These are phyloP conservation scores for Melanotus villosus DNA, from an alignment of 2,888 invertebrate genomes.

Conservation along the genomic window DNA sequence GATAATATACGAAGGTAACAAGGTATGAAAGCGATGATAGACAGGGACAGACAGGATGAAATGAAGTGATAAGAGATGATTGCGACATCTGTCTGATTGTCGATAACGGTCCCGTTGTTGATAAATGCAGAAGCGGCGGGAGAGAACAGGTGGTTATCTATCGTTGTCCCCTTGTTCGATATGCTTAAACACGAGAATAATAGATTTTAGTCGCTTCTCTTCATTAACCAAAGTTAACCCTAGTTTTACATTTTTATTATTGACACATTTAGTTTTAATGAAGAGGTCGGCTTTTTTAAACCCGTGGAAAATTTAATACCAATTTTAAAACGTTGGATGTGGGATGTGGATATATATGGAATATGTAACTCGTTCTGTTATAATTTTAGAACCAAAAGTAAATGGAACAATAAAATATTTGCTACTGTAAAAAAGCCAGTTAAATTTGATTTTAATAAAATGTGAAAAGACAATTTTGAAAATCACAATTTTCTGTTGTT, in stretches of 20 bases:
- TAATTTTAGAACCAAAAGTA: too few relatives aligned
- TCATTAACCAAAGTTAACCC: slow-evolving; percentile 10
- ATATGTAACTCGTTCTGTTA: too few relatives aligned
- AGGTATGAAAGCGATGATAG: slow-evolving; percentile 11
- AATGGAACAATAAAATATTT: too few relatives aligned
- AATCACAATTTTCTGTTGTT: too few relatives aligned
- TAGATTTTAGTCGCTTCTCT: slow-evolving; percentile 1
- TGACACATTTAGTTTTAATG: too few relatives aligned
- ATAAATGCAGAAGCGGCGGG: slow-evolving; percentile 51
- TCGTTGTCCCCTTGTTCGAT: slow-evolving; percentile 21
- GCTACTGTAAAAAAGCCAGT: too few relatives aligned
- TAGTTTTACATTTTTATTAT: neutral
- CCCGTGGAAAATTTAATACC: too few relatives aligned
- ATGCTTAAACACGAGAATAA: slow-evolving; percentile 9
- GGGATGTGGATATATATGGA: too few relatives aligned
- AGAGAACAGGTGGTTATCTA: slow-evolving; percentile 57
- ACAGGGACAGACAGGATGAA: slow-evolving; percentile 33
- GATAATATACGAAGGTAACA: neutral
- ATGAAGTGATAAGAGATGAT: slow-evolving; percentile 51
- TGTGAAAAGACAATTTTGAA: too few relatives aligned
- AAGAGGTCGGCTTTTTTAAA: too few relatives aligned
- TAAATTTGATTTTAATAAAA: too few relatives aligned
- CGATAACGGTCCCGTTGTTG: slow-evolving; percentile 49
- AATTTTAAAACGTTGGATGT: too few relatives aligned
- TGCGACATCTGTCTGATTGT: slow-evolving; percentile 55